Base-by-base conservation (phyloP, 2,113 vertebrate species). In the Chelonoidis abingdonii region DNA sequence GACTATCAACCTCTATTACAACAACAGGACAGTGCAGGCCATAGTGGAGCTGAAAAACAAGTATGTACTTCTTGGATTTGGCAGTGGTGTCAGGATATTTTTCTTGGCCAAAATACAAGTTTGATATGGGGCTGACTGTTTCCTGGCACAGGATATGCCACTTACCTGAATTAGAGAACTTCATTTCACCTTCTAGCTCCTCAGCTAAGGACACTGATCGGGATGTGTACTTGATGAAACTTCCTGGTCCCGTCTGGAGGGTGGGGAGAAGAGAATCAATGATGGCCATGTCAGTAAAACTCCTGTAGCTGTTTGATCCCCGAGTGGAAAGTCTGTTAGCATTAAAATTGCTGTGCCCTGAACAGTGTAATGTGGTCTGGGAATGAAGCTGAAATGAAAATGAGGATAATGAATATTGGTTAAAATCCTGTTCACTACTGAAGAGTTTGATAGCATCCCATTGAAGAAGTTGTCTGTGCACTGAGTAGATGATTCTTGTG, bases 41-140 rank as follows among this genome's bases (percentile, higher is more conserved):
- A 99, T 99, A 5, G 99, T 99, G 96, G 99, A 99, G 96, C 96
- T 99, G 53, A 99, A 99, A 95, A 99, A 99, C 97, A 99, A 99
- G 99, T 99, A 98, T 0, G 99, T 93, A 52, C 14, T 2, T 31
- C 47, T 17, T 1, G 1, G 25, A 0, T 1, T 62, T 78, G 10
- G 27, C 38, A 14, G 5, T 80, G 72, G 12, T 19, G 21, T 25
- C 25, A 19, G 76, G 83, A 22, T 41, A 7, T 29, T 38, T 53
- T 44, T 27, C 22, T n/a, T 19, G 65, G 52, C n/a, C 9, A 54
- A 50, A 41, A 53, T 10, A 21, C 24, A 41, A 54, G 50, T 76
- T 17, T 57, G 38, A 3, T 83, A 8, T 38, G 24, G 10, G 41
- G 38, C 38, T 29, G 38, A 41, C 62, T 59, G 78, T 11, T 56